A percentile compares a stretch with the other conserved stretches of the same genome.
Evolutionary conservation across 1,140 invertebrate genomes (phyloP).

Genomic region (Acromyrmex charruanus): DNA sequence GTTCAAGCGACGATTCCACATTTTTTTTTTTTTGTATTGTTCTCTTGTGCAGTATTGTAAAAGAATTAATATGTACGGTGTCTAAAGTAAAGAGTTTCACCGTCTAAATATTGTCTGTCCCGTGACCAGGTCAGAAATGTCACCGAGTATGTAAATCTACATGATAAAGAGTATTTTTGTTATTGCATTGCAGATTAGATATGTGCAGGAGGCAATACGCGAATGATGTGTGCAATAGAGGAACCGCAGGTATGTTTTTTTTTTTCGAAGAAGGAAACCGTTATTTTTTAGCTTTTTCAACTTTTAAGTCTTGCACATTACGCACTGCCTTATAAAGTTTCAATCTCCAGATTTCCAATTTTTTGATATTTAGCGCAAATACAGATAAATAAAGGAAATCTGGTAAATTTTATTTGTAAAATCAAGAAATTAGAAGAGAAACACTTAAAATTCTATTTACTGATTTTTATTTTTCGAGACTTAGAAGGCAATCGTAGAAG

Average conservation of each 20-base stretch:
- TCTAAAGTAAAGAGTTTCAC: background rate
- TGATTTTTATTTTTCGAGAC: background rate
- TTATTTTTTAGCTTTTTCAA: slow-evolving; percentile 29
- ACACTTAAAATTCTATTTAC: background rate
- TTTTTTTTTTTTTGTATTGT: background rate
- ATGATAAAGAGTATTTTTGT: slow-evolving; percentile 85
- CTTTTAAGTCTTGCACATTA: slow-evolving; percentile 38
- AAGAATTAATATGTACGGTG: slow-evolving; percentile 19
- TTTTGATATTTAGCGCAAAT: background rate
- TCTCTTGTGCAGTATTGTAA: slow-evolving; percentile 11
- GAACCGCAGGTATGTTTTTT: slow-evolving; percentile 95
- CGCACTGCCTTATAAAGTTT: slow-evolving; percentile 66
- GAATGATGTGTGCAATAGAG: slow-evolving; percentile 98
- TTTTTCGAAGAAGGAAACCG: slow-evolving; percentile 55
- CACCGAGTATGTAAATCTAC: slow-evolving; percentile 54
- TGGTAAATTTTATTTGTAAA: background rate
- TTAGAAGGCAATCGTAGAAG: slow-evolving; percentile 2
- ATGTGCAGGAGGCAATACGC: slow-evolving; percentile 98
- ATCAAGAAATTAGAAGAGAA: background rate
- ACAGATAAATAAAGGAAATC: background rate
- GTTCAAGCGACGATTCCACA: background rate
- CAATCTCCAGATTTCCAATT: slow-evolving; percentile 8
- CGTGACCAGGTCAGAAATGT: slow-evolving; percentile 77
- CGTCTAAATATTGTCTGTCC: slow-evolving; percentile 69
- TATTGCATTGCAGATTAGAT: slow-evolving; percentile 96